A percentile compares a stretch with the other conserved stretches of the same genome.
Evolutionary conservation across 2,113 vertebrate genomes (phyloP).

Genomic region (Acanthisitta chloris): DNA sequence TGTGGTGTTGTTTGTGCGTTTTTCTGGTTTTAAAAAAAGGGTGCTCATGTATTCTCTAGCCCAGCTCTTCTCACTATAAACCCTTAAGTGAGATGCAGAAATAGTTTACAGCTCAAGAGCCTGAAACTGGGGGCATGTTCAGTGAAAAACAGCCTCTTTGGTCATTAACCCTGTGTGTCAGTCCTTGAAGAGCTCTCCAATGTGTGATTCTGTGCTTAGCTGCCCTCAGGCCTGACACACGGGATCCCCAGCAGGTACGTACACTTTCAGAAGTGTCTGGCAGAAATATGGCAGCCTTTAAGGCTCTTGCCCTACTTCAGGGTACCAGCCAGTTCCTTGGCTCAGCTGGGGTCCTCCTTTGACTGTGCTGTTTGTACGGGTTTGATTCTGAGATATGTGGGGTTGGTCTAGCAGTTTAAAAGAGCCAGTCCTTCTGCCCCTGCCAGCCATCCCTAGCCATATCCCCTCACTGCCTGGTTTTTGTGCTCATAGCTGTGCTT

Average conservation of each 20-base stretch:
- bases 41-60: background rate
- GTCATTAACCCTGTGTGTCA: background rate
- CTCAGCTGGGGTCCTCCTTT: background rate
- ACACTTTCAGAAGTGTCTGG: background rate
- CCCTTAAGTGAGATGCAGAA: background rate
- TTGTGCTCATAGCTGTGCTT: background rate
- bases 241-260: background rate
- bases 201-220: background rate
- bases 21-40: background rate
- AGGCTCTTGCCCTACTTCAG: background rate
- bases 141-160: background rate
- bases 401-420: background rate
- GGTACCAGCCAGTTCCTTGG: background rate
- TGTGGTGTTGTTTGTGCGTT: background rate
- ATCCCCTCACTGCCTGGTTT: background rate
- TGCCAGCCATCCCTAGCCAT: background rate
- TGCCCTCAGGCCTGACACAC: accelerated
- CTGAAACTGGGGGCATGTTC: background rate
- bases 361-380: background rate
- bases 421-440: background rate
- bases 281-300: background rate
- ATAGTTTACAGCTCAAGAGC: background rate
- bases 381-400: background rate
- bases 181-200: background rate
- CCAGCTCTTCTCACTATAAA: background rate